Percentiles rank a stretch among this genome's conserved stretches.
phyloP scores from a whole-genome alignment of 1,140 invertebrate genomes.

The Drosophila leontia region DNA sequence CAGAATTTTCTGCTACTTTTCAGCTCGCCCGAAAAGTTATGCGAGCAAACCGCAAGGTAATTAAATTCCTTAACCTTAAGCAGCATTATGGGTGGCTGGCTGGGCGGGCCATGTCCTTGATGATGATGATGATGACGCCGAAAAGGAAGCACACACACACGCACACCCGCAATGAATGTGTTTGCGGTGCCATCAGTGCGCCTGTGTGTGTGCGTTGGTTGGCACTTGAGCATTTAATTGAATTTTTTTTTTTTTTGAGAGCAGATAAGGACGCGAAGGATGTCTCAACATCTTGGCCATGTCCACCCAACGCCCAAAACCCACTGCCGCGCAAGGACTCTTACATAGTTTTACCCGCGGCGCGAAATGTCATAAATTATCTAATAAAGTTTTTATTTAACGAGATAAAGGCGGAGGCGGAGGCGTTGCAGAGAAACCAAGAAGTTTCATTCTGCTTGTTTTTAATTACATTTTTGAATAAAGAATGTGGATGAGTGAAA shows the following conservation, averaged over 20 bases:
- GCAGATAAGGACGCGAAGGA: conserved; percentile 45
- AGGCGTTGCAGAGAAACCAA: neutral
- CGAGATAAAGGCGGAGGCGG: conserved; percentile 11
- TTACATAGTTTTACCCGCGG: conserved; percentile 64
- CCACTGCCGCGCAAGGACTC: conserved; percentile 2
- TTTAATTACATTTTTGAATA: conserved; percentile 56
- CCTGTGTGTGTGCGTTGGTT: conserved; percentile 50
- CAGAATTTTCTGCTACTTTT: conserved; percentile 46
- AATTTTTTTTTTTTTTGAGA: conserved; percentile 64
- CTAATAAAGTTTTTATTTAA: conserved; percentile 75
- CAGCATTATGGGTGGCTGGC: conserved; percentile 45
- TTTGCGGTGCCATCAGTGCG: conserved; percentile 56
- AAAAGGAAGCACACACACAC: conserved; percentile 40
- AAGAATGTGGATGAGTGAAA: conserved; percentile 34
- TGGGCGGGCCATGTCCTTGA: conserved; percentile 47
- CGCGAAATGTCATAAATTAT: conserved; percentile 72
- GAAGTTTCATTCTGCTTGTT: conserved; percentile 30
- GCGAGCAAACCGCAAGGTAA: conserved; percentile 67
- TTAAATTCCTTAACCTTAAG: conserved; percentile 75
- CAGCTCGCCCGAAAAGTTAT: conserved; percentile 59
- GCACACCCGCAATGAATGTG: conserved; percentile 61
- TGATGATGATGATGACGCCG: conserved; percentile 27
- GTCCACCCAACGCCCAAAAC: conserved; percentile 16
- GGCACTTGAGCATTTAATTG: conserved; percentile 75
- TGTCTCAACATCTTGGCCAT: conserved; percentile 55